Evolutionary conservation across 1,140 invertebrate genomes (phyloP), one percentile per base, ranked within the genome.

Genomic region (Drosophila willistoni): DNA sequence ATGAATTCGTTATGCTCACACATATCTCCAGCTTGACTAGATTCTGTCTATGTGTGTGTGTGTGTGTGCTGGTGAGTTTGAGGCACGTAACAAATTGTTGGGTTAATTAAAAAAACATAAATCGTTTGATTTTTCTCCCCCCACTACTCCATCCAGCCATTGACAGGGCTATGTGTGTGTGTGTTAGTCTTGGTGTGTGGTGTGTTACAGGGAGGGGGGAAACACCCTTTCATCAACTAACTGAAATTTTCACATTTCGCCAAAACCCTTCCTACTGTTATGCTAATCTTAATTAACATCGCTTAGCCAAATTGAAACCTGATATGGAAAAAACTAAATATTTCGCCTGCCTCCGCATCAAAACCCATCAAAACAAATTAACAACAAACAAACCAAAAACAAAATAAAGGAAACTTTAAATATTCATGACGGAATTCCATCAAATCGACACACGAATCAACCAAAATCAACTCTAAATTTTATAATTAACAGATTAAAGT

Each of bases 51-150:
- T 60, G 64, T 51, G 75, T 66, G 76, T 59, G 39, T 41, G 39
- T 73, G 64, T 64, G 64, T 51, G 71, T 66, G 76, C 62, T 72
- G 76, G 76, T 69, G 68, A 74, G 83, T 83, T 86, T 90, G 87
- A 90, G 79, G 83, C 81, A 87, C 90, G 90, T 91, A 91, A 91
- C 90, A 91, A 91, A 91, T 91, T 90, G 90, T 78, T 81, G 75
- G 90, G 90, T 91, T 91, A 91, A 91, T 91, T 91, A 91, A 91
- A 91, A 91, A 91, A 91, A 81, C 90, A 91, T 91, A 91, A 91
- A 91, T 91, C 84, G 90, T 91, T 91, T 83, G 77, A 86, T 82
- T 89, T 87, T 75, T 72, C 66, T 72, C 77, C 68, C 56, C 22
- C 14, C 14, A 13, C 42, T 9, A 10, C 22, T 44, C 14, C 60